Evolutionary conservation across 2,113 vertebrate species (phyloP), one percentile per base, ranked within the genome.

Genomic region (Clarias batrachus): DNA sequence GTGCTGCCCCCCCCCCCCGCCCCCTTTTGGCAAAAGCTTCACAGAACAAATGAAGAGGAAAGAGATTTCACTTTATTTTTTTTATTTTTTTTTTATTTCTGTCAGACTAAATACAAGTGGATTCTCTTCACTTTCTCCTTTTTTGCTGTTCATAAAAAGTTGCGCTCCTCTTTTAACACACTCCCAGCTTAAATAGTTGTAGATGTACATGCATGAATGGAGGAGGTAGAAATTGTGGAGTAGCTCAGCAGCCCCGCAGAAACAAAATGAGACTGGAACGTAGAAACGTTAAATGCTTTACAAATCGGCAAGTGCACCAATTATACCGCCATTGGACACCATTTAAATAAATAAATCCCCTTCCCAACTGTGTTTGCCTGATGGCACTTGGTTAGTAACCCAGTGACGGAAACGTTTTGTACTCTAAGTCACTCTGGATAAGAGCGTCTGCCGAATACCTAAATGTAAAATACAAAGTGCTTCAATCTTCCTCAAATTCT

Each of bases 101-200:
- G 78, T 81, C 78, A 62, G 10, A 81, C 27, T 62, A 41, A 62
- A 62, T 62, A 37, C 23, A 17, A 80, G 78, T 80, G 17, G 57
- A 37, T 62, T 80, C 30, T 37, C 27, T 60, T 80, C 25, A 78
- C 25, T 60, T 57, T 52, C 4, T 48, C 3, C 52, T 57, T 77
- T 52, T 77, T 77, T n/a, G 48, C 76, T 79, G 30, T 79, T 30
- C 76, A 57, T 79, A n/a, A 56, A 57, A 78, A 3, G 14, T 77
- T 2, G 25, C 23, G 7, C 25, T 54, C 14, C 41, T 52, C 25
- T 76, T 6, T 54, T 13, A 25, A 54, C 54, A n/a, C 73, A 16
- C 8, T 14, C 73, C 21, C 48, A 13, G 0, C 1, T 63, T 7
- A 9, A 57, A 16, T 57, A 8, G 16, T 52, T 56, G 11, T 54